Percentiles rank a stretch among this genome's conserved stretches.
These are phyloP conservation scores for Spisula subtruncata DNA, from an alignment of 2,888 invertebrate species.

Conservation along the genomic window DNA sequence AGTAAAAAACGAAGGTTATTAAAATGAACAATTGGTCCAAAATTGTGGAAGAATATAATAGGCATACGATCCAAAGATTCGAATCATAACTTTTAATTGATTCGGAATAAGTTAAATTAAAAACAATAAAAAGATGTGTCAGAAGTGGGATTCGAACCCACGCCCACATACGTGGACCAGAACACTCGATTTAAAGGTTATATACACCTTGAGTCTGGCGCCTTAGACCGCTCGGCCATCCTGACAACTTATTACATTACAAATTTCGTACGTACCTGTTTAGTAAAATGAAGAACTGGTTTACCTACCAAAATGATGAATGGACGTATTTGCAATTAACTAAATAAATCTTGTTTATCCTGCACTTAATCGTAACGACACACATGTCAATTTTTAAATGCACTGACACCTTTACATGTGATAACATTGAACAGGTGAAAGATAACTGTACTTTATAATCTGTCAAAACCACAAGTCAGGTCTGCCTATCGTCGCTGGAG, in stretches of 20 bases:
- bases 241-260: not conserved
- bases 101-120: too few species aligned
- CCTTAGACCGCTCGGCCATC: conserved; percentile 27
- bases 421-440: not conserved
- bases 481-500: too few species aligned
- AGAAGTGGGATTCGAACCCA: conserved; percentile 58
- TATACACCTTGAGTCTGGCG: conserved; percentile 27
- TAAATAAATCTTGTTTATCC: not conserved
- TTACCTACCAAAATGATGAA: not conserved
- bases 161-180: conserved; percentile 57
- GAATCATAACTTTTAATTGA: too few species aligned
- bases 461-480: too few species aligned
- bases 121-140: conserved; percentile 37
- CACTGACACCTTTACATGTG: not conserved
- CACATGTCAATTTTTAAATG: not conserved
- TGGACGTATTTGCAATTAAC: not conserved
- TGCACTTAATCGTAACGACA: not conserved
- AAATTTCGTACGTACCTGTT: not conserved
- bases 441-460: not conserved
- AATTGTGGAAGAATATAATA: too few species aligned
- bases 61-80: too few species aligned
- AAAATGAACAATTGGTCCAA: too few species aligned
- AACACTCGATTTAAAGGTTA: conserved; percentile 32
- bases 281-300: not conserved
- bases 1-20: too few species aligned